A percentile compares a stretch with the other conserved stretches of the same genome.
Evolutionary conservation across 2,113 vertebrate genomes (phyloP).

Genomic region (Pachypanchax playfairii): DNA sequence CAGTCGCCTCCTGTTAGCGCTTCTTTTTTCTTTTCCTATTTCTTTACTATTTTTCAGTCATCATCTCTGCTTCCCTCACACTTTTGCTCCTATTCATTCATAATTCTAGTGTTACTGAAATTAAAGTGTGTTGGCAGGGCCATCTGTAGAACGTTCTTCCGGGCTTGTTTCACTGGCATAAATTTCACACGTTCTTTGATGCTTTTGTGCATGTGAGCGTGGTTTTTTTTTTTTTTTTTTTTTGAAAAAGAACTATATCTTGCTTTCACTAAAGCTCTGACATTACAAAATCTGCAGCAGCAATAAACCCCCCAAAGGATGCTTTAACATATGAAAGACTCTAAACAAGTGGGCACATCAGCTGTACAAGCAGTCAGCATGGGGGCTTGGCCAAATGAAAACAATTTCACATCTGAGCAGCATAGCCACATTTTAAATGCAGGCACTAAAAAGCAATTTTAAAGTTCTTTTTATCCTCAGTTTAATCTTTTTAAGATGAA

Average conservation of each 20-base stretch:
- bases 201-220: no score
- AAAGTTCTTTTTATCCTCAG: not conserved
- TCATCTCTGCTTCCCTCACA: constrained; percentile 36
- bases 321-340: constrained; percentile 19
- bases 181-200: constrained; percentile 36
- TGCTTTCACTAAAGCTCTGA: constrained; percentile 30
- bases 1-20: not conserved
- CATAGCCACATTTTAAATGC: constrained; percentile 32
- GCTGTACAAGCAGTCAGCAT: constrained; percentile 37
- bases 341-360: constrained; percentile 35
- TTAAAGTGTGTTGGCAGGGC: constrained; percentile 26
- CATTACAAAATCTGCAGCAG: constrained; percentile 30
- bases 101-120: constrained; percentile 36
- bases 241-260: constrained; percentile 27
- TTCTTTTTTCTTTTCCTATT: constrained; percentile 12
- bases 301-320: constrained; percentile 17
- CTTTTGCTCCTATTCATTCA: constrained; percentile 30
- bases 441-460: no score
- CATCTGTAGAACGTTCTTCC: constrained; percentile 21
- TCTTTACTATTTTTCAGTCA: constrained; percentile 14
- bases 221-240: no score
- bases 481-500: no score
- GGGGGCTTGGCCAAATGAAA: constrained; percentile 40
- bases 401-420: constrained; percentile 26
- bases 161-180: constrained; percentile 25